Evolutionary conservation across 2,888 invertebrate species (phyloP), one percentile per base, ranked within the genome.

Genomic region (Eupithecia vulgata): DNA sequence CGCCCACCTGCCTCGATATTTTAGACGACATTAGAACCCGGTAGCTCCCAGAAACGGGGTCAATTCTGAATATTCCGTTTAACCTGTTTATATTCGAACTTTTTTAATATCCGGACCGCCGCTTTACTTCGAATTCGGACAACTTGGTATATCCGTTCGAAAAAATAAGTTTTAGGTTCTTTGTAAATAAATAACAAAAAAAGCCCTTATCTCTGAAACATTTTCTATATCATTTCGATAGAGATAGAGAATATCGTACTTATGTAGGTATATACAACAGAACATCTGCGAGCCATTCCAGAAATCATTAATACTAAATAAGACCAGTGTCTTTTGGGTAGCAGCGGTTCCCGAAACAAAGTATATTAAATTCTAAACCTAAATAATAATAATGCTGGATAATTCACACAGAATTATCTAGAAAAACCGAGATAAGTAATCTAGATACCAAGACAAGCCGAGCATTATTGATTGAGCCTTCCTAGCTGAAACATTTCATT

Each of bases 1-100:
- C 78, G 78, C 85, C 87, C 78, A 85, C 85, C 67, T 64, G 37
- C 10, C 35, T n/a, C 21, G 84, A 81, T 87, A 89, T 89, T 90
- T 89, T 84, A 82, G 81, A 77, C 78, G 76, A 81, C 81, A 86
- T 84, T 83, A 62, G 34, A 84, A 77, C 79, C 81, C 74, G 81
- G 80, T 82, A 71, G 66, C 81, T 83, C 83, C 79, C 71, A 71
- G 78, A 85, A 90, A 85, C 82, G 81, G 77, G 89, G 87, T 86
- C 89, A 81, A 72, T 74, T 80, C 79, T 81, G 82, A 81, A 85
- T 88, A 57, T 57, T 57, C 35, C 62, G 17, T 37, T 21, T 64
- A 37, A n/a, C 62, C 34, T 30, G 34, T 59, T 34, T 37, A 64
- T 35, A 21, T 64, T n/a, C 62, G 8, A 37, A 64, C 37, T 37